Conservation (phyloP, 2,797 vertebrate species). For the Lacerta viridis region DNA sequence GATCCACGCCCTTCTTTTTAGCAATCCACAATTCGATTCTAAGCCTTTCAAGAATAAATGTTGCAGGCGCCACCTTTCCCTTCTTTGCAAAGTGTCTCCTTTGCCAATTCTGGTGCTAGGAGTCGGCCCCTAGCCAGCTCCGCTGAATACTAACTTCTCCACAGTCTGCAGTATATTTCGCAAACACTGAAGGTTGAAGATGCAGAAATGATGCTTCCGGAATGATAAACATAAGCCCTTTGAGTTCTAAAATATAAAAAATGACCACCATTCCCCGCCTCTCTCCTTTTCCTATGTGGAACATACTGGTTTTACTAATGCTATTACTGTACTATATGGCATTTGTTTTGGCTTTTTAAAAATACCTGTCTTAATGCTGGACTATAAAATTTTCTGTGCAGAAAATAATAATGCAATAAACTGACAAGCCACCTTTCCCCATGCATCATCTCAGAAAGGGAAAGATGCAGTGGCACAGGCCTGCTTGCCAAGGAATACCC, state of each 20-base stretch:
- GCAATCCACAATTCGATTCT: neutral
- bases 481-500: neutral
- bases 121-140: neutral
- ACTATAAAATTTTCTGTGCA: neutral
- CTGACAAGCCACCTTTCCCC: neutral
- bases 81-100: neutral
- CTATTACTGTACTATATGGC: neutral
- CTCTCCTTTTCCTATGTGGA: neutral
- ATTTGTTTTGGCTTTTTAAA: neutral
- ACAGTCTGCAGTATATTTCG: neutral
- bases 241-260: neutral
- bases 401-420: neutral
- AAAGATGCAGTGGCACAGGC: neutral
- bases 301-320: neutral
- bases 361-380: neutral
- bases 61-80: neutral
- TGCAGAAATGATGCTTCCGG: neutral
- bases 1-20: neutral
- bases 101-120: neutral
- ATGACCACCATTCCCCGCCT: neutral
- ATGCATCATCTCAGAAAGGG: neutral
- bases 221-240: no score
- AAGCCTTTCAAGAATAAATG: neutral
- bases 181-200: neutral
- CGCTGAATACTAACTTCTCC: neutral